Evolutionary conservation across 2,113 vertebrate genomes (phyloP).

Genomic region (Oryzias javanicus): DNA sequence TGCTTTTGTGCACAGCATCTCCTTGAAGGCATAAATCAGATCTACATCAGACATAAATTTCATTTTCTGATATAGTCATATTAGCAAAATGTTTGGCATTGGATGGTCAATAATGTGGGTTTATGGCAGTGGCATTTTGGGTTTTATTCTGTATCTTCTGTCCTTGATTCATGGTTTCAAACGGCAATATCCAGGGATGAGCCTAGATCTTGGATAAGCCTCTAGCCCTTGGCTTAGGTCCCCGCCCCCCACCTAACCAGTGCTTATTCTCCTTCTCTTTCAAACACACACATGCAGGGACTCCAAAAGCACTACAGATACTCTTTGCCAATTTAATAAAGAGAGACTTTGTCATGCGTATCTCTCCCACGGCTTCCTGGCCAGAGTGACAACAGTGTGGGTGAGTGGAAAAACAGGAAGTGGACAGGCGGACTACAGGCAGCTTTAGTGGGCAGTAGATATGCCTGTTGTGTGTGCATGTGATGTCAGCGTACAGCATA

Average conservation of each 20-base stretch:
- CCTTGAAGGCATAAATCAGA: constrained; percentile 4
- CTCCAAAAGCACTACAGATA: constrained; percentile 56
- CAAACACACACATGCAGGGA: constrained; percentile 48
- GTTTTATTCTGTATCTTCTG: constrained; percentile 52
- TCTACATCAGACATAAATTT: not conserved
- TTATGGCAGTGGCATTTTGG: constrained; percentile 20
- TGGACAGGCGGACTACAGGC: constrained; percentile 59
- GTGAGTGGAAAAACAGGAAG: constrained; percentile 79
- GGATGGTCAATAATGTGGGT: constrained; percentile 20
- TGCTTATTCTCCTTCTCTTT: constrained; percentile 26
- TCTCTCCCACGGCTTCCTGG: constrained; percentile 79
- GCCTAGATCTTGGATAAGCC: constrained; percentile 70
- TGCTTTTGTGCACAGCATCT: not conserved
- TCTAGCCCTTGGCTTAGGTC: constrained; percentile 67
- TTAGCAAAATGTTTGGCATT: constrained; percentile 8
- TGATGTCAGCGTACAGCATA: constrained; percentile 38
- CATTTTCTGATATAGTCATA: not conserved
- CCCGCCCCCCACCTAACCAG: constrained; percentile 62
- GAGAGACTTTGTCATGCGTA: constrained; percentile 72
- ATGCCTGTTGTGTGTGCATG: constrained; percentile 34
- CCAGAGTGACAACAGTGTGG: constrained; percentile 75
- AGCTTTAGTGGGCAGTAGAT: constrained; percentile 56
- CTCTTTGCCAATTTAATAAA: constrained; percentile 77
- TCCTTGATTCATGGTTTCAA: constrained; percentile 65
- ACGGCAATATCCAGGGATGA: constrained; percentile 73